Evolutionary conservation across 1,140 invertebrate species (phyloP).

Genomic region (Vanessa atalanta): DNA sequence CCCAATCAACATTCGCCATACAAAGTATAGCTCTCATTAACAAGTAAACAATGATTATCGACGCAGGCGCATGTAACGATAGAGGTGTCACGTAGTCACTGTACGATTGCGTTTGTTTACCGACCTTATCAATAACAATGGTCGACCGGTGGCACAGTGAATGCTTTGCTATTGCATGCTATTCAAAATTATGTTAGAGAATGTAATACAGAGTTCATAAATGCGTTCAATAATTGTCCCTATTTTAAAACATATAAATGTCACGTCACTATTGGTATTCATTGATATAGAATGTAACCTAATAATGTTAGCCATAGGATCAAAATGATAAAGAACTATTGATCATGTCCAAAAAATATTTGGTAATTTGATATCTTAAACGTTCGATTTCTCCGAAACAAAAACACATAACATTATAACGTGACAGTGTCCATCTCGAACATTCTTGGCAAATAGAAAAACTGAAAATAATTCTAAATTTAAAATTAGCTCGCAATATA

Average conservation of each 20-base stretch:
- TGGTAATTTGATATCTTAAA: no score
- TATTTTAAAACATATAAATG: no score
- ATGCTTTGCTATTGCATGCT: constrained; percentile 42
- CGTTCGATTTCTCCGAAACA: no score
- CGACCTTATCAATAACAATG: constrained; percentile 71
- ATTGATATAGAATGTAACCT: no score
- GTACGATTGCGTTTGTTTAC: constrained; percentile 66
- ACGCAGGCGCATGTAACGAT: constrained; percentile 39
- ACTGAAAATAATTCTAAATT: not conserved
- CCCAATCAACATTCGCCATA: constrained; percentile 14
- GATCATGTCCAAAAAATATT: no score
- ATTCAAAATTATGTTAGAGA: not conserved
- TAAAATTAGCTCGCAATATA: constrained; percentile 9
- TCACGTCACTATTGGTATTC: no score
- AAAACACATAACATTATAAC: not conserved
- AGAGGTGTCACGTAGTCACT: constrained; percentile 60
- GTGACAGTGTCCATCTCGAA: not conserved
- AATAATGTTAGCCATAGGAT: no score
- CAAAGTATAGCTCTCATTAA: constrained; percentile 45
- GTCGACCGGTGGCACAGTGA: constrained; percentile 30
- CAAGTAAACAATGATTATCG: constrained; percentile 66
- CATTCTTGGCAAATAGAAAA: not conserved
- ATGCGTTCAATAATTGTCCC: no score
- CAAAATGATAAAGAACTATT: no score
- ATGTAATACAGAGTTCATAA: no score